Evolutionary conservation across 2,797 vertebrate species (phyloP).

Genomic region (Petrocephalus sullivani): DNA sequence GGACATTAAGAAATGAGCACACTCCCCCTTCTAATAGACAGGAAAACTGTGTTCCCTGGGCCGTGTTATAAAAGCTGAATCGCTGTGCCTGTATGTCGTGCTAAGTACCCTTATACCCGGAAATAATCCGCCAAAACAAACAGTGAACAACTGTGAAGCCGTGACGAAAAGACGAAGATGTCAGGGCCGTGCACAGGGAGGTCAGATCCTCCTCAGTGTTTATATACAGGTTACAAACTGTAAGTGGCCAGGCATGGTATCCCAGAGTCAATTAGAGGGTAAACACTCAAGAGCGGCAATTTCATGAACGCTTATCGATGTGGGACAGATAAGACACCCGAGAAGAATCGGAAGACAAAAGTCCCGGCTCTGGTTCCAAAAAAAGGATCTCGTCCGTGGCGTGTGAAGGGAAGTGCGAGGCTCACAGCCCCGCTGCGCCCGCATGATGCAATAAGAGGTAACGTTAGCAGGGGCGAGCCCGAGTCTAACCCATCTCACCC

Average conservation of each 20-base stretch:
- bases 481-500: background rate
- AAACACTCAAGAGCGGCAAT: background rate
- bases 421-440: background rate
- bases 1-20: background rate
- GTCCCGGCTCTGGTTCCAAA: background rate
- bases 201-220: background rate
- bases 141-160: background rate
- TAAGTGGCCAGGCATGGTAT: background rate
- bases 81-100: background rate
- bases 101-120: background rate
- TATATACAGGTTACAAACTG: background rate
- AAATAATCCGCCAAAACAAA: background rate
- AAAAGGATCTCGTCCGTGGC: background rate
- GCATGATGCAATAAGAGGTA: conserved; percentile 15
- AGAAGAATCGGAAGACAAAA: background rate
- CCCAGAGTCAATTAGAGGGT: background rate
- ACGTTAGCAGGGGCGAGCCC: background rate
- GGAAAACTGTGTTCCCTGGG: background rate
- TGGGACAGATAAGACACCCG: background rate
- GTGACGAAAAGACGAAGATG: background rate
- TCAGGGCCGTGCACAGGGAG: background rate
- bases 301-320: background rate
- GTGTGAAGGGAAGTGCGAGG: background rate
- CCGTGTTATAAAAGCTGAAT: background rate
- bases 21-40: background rate